phyloP scores from a whole-genome alignment of 2,113 vertebrate genomes.

The Equus przewalskii region DNA sequence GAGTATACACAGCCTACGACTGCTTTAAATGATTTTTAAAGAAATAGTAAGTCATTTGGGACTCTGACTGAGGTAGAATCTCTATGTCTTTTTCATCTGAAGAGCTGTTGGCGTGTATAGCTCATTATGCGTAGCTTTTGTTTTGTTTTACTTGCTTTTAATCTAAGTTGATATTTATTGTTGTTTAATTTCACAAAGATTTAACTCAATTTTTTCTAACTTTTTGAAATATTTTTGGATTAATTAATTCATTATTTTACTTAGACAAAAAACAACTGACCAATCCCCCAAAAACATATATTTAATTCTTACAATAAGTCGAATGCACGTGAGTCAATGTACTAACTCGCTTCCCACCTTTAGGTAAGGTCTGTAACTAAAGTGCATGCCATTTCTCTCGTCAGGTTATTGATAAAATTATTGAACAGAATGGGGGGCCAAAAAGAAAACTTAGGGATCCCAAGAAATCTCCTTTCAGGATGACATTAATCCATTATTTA shows the following conservation, averaged over 20 bases:
- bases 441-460: neutral
- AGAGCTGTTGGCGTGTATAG: neutral
- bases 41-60: neutral
- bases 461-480: neutral
- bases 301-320: neutral
- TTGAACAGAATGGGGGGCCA: conserved; percentile 23
- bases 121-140: neutral
- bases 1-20: neutral
- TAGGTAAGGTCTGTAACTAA: neutral
- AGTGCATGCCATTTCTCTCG: neutral
- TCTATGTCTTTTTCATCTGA: neutral
- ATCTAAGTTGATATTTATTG: neutral
- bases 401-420: conserved; percentile 29
- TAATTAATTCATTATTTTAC: neutral
- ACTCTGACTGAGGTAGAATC: neutral
- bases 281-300: neutral
- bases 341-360: neutral
- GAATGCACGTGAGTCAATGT: neutral
- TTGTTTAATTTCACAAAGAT: neutral
- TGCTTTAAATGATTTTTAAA: neutral
- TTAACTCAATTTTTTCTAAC: conserved; percentile 8
- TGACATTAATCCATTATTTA: neutral
- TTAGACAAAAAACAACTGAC: neutral
- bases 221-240: neutral
- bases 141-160: neutral